Percentiles rank a stretch among this genome's conserved stretches.
phyloP scores from a whole-genome alignment of 2,888 invertebrate species.

The Baronia brevicornis region DNA sequence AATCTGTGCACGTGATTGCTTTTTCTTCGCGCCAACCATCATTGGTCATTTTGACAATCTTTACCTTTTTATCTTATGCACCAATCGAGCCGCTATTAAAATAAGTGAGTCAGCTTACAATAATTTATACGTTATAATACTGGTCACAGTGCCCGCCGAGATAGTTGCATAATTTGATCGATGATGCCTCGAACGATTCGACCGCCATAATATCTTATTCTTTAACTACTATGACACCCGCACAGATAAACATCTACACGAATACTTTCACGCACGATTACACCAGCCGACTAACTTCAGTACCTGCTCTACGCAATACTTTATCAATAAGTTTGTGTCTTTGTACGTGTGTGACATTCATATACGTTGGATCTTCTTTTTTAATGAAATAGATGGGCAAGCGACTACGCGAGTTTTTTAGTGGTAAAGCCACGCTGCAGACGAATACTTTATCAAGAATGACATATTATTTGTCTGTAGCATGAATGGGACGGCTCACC shows the following conservation, averaged over 20 bases:
- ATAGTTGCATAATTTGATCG: slow-evolving; percentile 25
- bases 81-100: slow-evolving; percentile 16
- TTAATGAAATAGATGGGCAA: too few species aligned
- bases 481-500: too few species aligned
- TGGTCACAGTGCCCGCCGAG: slow-evolving; percentile 15
- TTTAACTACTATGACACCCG: slow-evolving; percentile 44
- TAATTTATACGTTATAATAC: slow-evolving; percentile 17
- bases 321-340: too few species aligned
- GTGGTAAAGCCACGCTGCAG: too few species aligned
- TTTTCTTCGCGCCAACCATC: slow-evolving; percentile 5
- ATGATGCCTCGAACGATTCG: slow-evolving; percentile 19
- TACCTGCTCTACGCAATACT: slow-evolving; percentile 19
- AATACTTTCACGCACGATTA: slow-evolving; percentile 48
- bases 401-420: too few species aligned
- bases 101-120: slow-evolving; percentile 17
- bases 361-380: too few species aligned
- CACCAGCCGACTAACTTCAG: slow-evolving; percentile 18
- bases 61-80: slow-evolving; percentile 6
- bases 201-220: slow-evolving; percentile 22
- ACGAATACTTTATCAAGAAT: too few species aligned
- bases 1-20: background rate
- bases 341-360: too few species aligned
- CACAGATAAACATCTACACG: slow-evolving; percentile 37
- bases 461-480: too few species aligned
- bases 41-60: slow-evolving; percentile 9